Evolutionary conservation across 2,113 vertebrate species (phyloP).

Genomic region (Platichthys stellatus): DNA sequence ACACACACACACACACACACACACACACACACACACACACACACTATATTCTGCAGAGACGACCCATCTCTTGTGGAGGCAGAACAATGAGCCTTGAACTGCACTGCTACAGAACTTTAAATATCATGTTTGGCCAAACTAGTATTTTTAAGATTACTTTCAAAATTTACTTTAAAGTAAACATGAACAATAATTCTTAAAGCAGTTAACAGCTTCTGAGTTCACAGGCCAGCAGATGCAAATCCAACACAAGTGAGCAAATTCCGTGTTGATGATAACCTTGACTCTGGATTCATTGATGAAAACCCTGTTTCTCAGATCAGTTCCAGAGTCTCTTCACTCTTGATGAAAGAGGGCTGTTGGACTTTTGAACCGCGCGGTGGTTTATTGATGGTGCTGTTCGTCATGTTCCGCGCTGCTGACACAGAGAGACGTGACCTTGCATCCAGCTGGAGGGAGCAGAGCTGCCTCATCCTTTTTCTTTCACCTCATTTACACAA

Average conservation of each 20-base stretch:
- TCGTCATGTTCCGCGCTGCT: constrained; percentile 40
- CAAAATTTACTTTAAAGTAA: not conserved
- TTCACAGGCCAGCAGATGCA: too few relatives aligned
- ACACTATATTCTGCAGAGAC: not conserved
- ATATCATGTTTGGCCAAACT: too few relatives aligned
- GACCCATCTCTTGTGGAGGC: not conserved
- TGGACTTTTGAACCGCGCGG: not conserved
- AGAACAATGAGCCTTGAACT: not conserved
- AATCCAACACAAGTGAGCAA: too few relatives aligned
- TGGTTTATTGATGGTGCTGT: constrained; percentile 19
- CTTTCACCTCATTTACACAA: constrained; percentile 61
- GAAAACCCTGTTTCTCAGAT: not conserved
- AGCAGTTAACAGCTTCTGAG: too few relatives aligned
- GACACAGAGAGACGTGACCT: constrained; percentile 57
- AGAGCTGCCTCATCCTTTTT: constrained; percentile 59
- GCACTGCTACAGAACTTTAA: too few relatives aligned
- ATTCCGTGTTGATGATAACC: too few relatives aligned
- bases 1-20: constrained; percentile 12
- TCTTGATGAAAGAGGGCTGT: not conserved
- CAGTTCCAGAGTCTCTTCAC: not conserved
- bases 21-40: not conserved
- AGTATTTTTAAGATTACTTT: not conserved
- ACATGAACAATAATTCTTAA: not conserved
- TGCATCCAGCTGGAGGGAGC: constrained; percentile 46
- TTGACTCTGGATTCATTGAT: not conserved